Base-by-base conservation (phyloP, 1,140 invertebrate species). In the Leptinotarsa undecemlineata region DNA sequence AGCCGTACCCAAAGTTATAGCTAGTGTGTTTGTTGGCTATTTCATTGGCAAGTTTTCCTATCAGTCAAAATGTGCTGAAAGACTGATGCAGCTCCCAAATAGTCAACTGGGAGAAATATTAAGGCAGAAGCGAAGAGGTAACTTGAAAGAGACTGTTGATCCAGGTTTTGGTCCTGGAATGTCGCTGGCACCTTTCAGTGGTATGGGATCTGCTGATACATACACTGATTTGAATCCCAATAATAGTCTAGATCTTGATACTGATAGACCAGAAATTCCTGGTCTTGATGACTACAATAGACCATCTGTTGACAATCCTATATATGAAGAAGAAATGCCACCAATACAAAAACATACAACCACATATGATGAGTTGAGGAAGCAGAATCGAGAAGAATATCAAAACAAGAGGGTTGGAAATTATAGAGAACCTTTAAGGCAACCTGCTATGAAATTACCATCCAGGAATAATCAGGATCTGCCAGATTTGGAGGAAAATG, bases 21-120 rank as follows among this genome's bases (percentile, higher is more conserved):
- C 89, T 63, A 90, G 90, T 19, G 89, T 89, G 21, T 82, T 92
- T 11, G 63, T 92, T n/a, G 92, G 92, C 8, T 94, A 93, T 85
- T 90, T 94, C 79, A 62, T 92, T 2, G 93, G 93, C 4, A 93
- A 93, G 85, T 85, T 93, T 60, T 93, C 92, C 2, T 94, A 94
- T 79, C 91, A 92, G 82, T 82, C 85, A 60, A 89, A 88, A 74
- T 94, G 92, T 83, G 90, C 90, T 4, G 92, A 94, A 74, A 94
- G 93, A 84, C 85, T 94, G 2, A 92, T 94, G 90, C 86, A 88
- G 13, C 82, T 94, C 26, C 92, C 92, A 6, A 86, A 90, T 76
- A 89, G 88, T 84, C 84, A 83, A 73, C 83, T 92, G 15, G 91
- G 88, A 8, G 89, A 90, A 77, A 84, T 89, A 66, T 82, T 91